Percentiles rank a stretch among this genome's conserved stretches.
phyloP scores from a whole-genome alignment of 2,113 vertebrate species.

The Larimichthys crocea region DNA sequence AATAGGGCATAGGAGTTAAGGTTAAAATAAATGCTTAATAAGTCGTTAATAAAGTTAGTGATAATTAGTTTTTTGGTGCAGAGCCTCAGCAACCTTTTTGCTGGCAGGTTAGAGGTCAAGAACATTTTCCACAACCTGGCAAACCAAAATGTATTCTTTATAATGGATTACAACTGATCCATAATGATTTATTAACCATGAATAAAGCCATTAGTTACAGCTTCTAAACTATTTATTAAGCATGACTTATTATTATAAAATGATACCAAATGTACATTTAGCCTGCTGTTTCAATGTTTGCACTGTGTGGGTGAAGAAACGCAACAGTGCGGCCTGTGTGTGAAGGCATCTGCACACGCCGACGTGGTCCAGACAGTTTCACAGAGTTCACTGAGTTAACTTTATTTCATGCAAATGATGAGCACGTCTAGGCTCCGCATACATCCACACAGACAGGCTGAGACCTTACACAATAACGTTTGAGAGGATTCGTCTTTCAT shows the following conservation, averaged over 20 bases:
- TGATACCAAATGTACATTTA: background rate
- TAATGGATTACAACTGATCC: background rate
- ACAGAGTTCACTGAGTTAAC: constrained; percentile 44
- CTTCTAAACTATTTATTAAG: background rate
- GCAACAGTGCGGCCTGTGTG: background rate
- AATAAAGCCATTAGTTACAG: background rate
- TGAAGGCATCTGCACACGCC: constrained; percentile 48
- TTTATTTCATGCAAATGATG: constrained; percentile 69
- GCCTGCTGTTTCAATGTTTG: background rate
- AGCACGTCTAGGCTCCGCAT: constrained; percentile 43
- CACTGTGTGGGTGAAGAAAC: background rate
- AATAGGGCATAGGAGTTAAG: background rate
- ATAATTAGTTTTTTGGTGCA: background rate
- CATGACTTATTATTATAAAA: background rate
- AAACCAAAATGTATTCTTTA: background rate
- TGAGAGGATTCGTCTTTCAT: constrained; percentile 59
- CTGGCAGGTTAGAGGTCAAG: background rate
- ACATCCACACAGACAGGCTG: constrained; percentile 36
- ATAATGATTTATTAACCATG: too few species aligned
- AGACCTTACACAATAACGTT: constrained; percentile 58
- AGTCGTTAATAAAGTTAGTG: background rate
- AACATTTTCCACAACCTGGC: background rate
- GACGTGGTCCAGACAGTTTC: constrained; percentile 53
- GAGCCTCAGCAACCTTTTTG: background rate
- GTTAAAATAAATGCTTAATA: background rate